phyloP scores from a whole-genome alignment of 2,797 vertebrate species.

The Cirrhinus molitorella region DNA sequence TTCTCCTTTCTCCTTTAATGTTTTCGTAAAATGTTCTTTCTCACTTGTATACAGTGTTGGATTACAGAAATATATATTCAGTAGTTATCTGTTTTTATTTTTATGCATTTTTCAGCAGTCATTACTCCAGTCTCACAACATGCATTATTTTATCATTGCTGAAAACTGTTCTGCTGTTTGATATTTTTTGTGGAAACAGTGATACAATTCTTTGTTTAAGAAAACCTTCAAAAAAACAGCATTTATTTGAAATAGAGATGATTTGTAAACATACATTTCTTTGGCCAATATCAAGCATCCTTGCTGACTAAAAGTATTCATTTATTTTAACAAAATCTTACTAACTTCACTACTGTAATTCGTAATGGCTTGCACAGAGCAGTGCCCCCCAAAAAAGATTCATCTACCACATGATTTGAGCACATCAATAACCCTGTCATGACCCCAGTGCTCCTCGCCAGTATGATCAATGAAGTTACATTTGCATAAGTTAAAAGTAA shows the following conservation, averaged over 20 bases:
- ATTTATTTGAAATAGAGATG: neutral
- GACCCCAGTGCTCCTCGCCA: neutral
- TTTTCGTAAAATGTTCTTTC: neutral
- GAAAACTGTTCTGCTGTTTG: too few relatives aligned
- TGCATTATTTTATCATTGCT: too few relatives aligned
- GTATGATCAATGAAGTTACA: neutral
- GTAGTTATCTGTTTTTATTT: neutral
- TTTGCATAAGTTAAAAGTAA: constrained; percentile 1
- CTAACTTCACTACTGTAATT: neutral
- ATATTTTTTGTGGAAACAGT: too few relatives aligned
- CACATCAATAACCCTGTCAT: neutral
- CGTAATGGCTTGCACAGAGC: neutral
- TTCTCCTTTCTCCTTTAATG: too few relatives aligned
- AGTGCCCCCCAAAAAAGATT: neutral
- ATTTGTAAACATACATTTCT: neutral
- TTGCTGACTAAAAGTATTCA: neutral
- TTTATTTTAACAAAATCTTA: neutral
- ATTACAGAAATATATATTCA: neutral
- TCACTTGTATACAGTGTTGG: neutral
- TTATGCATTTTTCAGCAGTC: too few relatives aligned
- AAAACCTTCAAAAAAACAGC: neutral
- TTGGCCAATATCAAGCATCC: neutral
- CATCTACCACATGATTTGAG: neutral
- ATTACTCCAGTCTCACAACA: too few relatives aligned
- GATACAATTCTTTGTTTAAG: too few relatives aligned